Conservation (phyloP, 2,797 vertebrate genomes). For the Gymnothorax javanicus region DNA sequence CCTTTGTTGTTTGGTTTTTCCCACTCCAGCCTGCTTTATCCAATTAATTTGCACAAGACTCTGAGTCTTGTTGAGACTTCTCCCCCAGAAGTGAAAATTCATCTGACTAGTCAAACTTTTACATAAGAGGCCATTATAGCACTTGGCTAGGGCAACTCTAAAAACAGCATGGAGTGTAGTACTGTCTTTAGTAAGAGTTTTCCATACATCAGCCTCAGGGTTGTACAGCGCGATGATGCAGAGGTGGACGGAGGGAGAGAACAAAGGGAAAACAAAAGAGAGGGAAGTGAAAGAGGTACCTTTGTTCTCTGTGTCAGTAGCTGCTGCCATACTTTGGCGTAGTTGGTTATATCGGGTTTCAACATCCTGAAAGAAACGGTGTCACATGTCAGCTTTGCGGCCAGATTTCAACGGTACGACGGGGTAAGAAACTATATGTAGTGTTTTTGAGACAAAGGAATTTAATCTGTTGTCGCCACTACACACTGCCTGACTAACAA, state of each 20-base stretch:
- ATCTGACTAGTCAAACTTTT: not conserved
- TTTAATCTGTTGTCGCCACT: not conserved
- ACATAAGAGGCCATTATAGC: not conserved
- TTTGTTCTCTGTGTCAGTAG: conserved; percentile 79
- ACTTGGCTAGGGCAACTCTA: too few relatives aligned
- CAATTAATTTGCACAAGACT: too few relatives aligned
- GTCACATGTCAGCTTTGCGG: not conserved
- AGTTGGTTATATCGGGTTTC: conserved; percentile 76
- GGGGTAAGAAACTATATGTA: not conserved
- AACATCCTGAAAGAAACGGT: conserved; percentile 63
- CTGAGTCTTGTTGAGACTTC: too few relatives aligned
- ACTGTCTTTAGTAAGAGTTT: not conserved
- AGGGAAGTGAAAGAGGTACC: conserved; percentile 66
- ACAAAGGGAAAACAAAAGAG: not conserved
- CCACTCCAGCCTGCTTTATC: too few relatives aligned
- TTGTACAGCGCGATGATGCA: not conserved
- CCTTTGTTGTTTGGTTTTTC: too few relatives aligned
- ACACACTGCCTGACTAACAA: not conserved
- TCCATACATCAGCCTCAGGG: not conserved
- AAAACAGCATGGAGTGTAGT: too few relatives aligned
- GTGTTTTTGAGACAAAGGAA: not conserved
- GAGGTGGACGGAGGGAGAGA: not conserved
- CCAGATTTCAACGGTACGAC: not conserved
- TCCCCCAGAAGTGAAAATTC: too few relatives aligned
- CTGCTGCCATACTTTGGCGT: conserved; percentile 85